phyloP scores from a whole-genome alignment of 1,140 invertebrate species.

The Matsumurasca onukii region DNA sequence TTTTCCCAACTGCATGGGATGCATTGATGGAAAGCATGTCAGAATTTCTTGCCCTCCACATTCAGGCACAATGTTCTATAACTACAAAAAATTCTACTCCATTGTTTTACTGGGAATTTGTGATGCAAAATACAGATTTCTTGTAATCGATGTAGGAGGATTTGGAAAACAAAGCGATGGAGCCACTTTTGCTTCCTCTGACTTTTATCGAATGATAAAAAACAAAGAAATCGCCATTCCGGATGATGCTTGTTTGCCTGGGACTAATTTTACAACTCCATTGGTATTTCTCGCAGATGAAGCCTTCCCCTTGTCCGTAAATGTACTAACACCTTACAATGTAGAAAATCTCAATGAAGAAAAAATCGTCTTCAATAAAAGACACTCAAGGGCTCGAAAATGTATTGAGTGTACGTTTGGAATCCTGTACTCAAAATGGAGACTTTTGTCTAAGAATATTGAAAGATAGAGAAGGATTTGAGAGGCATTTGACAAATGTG shows the following conservation, averaged over 20 bases:
- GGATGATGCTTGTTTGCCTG: slow-evolving; percentile 17
- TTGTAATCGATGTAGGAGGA: slow-evolving; percentile 49
- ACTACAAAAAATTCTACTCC: slow-evolving; percentile 51
- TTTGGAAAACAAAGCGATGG: slow-evolving; percentile 43
- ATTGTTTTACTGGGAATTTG: slow-evolving; percentile 51
- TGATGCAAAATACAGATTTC: slow-evolving; percentile 52
- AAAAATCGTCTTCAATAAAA: slow-evolving; percentile 12
- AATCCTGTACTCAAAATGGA: slow-evolving; percentile 22
- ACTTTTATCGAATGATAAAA: slow-evolving; percentile 14
- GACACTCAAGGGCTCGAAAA: slow-evolving; percentile 15
- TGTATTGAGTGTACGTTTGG: slow-evolving; percentile 17
- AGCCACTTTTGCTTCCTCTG: slow-evolving; percentile 24
- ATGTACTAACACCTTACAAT: slow-evolving; percentile 16
- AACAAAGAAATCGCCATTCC: neutral
- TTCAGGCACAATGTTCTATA: slow-evolving; percentile 47
- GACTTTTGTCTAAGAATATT: slow-evolving; percentile 23
- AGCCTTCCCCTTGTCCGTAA: slow-evolving; percentile 5
- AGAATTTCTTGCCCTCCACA: slow-evolving; percentile 44
- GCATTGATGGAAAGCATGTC: slow-evolving; percentile 50
- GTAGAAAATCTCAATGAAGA: slow-evolving; percentile 12
- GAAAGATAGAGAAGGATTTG: slow-evolving; percentile 29
- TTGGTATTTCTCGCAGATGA: slow-evolving; percentile 22
- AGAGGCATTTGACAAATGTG: slow-evolving; percentile 25
- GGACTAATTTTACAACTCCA: slow-evolving; percentile 4
- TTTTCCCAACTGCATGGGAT: slow-evolving; percentile 45